These are phyloP conservation scores for Sebastes reedi DNA, from an alignment of 2,797 vertebrate genomes.

Conservation along the genomic window DNA sequence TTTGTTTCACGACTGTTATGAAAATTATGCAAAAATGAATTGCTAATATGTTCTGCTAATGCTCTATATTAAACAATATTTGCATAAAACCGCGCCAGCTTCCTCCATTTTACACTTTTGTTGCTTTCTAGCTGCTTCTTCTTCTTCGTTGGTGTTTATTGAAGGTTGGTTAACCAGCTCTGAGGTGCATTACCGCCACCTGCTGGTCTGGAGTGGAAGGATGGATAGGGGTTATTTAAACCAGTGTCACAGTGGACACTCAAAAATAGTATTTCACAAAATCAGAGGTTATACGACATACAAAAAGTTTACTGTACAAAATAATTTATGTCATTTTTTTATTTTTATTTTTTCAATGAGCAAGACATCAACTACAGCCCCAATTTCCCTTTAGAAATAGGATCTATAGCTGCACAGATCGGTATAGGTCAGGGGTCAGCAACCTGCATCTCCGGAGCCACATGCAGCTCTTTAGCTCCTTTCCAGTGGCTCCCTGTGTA, in stretches of 20 bases:
- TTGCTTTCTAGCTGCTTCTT: neutral
- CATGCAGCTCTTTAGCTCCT: too few relatives aligned
- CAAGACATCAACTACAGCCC: neutral
- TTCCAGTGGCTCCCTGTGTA: too few relatives aligned
- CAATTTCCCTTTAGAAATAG: neutral
- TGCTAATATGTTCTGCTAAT: too few relatives aligned
- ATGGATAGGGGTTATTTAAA: neutral
- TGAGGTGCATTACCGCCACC: neutral
- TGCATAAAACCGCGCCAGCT: neutral
- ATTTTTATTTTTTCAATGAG: neutral
- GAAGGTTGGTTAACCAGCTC: fast-evolving
- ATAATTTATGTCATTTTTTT: neutral
- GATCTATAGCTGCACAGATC: neutral
- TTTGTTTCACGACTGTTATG: too few relatives aligned
- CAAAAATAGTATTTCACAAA: neutral
- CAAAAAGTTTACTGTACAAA: neutral
- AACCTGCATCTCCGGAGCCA: too few relatives aligned
- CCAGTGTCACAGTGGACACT: neutral
- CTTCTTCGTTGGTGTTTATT: neutral
- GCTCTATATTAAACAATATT: neutral
- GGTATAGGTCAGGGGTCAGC: too few relatives aligned
- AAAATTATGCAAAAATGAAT: too few relatives aligned
- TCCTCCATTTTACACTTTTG: constrained; percentile 5
- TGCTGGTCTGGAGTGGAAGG: neutral
- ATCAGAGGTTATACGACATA: neutral